Evolutionary conservation across 2,797 vertebrate genomes (phyloP).

Genomic region (Podargus strigoides): DNA sequence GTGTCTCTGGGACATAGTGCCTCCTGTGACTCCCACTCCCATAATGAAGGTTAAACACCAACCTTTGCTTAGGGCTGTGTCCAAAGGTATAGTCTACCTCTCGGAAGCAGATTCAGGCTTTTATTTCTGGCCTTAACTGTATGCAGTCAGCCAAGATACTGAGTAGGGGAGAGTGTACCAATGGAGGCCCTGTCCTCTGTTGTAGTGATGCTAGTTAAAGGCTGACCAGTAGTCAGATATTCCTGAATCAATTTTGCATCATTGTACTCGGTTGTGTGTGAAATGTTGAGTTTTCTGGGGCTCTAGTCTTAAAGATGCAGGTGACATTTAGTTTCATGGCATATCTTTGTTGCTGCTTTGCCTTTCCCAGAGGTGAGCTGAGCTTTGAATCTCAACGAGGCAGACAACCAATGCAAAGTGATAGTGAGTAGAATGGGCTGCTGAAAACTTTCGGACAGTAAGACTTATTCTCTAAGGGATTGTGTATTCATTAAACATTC

Average conservation of each 20-base stretch:
- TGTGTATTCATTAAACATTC: neutral
- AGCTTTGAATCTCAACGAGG: neutral
- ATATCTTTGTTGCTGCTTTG: neutral
- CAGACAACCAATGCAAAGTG: neutral
- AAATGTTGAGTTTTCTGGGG: neutral
- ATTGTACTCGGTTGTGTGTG: neutral
- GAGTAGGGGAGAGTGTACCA: neutral
- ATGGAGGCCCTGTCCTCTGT: accelerated
- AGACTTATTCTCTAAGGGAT: neutral
- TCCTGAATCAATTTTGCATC: neutral
- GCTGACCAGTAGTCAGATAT: neutral
- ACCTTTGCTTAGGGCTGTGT: constrained; percentile 45
- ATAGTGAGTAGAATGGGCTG: neutral
- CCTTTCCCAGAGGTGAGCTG: neutral
- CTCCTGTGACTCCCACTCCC: neutral
- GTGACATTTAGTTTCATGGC: neutral
- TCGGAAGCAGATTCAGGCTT: neutral
- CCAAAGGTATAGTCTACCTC: neutral
- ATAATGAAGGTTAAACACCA: constrained; percentile 11
- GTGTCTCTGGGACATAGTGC: neutral
- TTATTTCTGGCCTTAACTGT: neutral
- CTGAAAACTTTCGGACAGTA: neutral
- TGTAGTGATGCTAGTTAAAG: neutral
- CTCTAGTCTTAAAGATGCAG: neutral
- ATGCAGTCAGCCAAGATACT: neutral